Conservation (phyloP, 1,140 invertebrate species). For the Anadara kagoshimensis region DNA sequence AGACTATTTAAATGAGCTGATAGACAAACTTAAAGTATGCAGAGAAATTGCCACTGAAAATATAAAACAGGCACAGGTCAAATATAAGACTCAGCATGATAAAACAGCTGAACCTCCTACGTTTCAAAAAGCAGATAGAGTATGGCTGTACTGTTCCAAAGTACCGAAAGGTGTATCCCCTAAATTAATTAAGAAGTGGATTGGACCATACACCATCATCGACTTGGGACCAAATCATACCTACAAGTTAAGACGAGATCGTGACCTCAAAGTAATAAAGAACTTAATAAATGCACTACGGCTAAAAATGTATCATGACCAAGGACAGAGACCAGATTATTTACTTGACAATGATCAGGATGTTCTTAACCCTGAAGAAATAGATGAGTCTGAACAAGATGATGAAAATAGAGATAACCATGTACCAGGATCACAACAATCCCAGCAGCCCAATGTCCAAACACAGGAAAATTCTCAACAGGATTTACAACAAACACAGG, state of each 20-base stretch:
- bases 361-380: not conserved
- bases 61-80: not conserved
- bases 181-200: not conserved
- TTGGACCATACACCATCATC: conserved; percentile 9
- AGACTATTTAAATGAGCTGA: not conserved
- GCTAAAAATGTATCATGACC: conserved; percentile 8
- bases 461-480: no score
- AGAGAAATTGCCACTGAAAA: conserved; percentile 2
- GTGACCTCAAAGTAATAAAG: conserved; percentile 15
- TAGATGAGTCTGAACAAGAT: no score
- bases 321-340: not conserved
- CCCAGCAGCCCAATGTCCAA: not conserved
- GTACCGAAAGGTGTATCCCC: not conserved
- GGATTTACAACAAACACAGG: no score
- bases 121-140: not conserved
- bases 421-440: not conserved
- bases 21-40: not conserved
- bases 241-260: conserved; percentile 25
- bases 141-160: not conserved
- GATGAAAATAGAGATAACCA: not conserved
- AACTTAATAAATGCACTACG: conserved; percentile 9
- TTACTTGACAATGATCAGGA: not conserved
- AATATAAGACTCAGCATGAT: conserved; percentile 3
- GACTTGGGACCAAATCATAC: conserved; percentile 17
- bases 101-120: not conserved